Conservation (phyloP, 2,113 vertebrate genomes). For the Saguinus midas region DNA sequence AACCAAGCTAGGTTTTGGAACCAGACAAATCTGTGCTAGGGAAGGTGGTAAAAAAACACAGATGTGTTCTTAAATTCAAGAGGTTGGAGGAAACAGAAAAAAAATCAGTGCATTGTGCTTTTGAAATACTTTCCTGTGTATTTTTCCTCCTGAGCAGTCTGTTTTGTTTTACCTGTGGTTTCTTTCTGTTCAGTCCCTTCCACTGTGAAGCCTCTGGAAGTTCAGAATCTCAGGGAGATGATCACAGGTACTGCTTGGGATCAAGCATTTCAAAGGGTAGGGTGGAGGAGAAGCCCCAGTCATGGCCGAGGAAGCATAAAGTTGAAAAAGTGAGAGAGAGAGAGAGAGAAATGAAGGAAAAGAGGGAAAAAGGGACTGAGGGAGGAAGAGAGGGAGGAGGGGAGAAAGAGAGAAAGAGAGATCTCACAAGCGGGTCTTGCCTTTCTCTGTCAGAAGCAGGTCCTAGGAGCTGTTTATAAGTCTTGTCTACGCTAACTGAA, state of each 20-base stretch:
- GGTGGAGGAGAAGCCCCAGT: not conserved
- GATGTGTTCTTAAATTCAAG: not conserved
- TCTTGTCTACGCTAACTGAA: not conserved
- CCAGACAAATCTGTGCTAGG: no score
- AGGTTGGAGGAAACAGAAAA: not conserved
- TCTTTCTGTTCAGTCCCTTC: not conserved
- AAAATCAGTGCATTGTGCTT: not conserved
- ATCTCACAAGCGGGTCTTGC: not conserved
- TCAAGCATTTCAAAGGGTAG: not conserved
- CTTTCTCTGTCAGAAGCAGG: not conserved
- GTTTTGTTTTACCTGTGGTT: not conserved
- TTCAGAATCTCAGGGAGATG: not conserved
- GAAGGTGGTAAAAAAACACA: not conserved
- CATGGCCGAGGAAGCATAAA: not conserved
- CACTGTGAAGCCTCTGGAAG: not conserved
- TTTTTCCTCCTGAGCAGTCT: not conserved
- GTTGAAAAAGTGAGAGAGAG: not conserved
- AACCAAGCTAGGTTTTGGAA: not conserved
- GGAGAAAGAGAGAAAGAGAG: no score
- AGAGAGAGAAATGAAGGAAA: not conserved
- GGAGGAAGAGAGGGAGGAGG: not conserved
- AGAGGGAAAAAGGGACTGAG: not conserved
- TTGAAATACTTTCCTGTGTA: not conserved
- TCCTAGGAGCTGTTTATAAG: not conserved
- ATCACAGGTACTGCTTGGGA: not conserved